These are phyloP conservation scores for Siniperca undulata DNA, from an alignment of 2,797 vertebrate genomes.

Conservation along the genomic window DNA sequence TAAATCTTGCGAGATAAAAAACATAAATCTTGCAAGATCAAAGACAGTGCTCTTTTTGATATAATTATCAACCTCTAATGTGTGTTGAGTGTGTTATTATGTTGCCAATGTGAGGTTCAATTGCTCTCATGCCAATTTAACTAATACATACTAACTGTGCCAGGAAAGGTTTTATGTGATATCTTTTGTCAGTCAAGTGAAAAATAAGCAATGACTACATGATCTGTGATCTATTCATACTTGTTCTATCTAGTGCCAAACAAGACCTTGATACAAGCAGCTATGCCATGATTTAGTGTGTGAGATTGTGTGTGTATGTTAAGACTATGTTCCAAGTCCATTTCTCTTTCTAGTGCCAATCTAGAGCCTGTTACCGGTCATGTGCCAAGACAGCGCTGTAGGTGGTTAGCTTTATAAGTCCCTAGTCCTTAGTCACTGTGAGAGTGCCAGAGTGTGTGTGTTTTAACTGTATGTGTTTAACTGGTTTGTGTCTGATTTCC, in stretches of 20 bases:
- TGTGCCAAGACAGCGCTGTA: constrained; percentile 59
- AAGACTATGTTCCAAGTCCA: constrained; percentile 59
- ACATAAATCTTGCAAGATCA: constrained; percentile 48
- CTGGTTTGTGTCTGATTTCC: constrained; percentile 11
- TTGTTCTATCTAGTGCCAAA: constrained; percentile 71
- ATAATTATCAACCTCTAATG: constrained; percentile 58
- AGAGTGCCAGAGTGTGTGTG: constrained; percentile 31
- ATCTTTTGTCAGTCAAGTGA: constrained; percentile 70
- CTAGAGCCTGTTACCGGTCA: constrained; percentile 47
- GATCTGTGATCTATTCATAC: constrained; percentile 71
- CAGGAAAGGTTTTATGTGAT: constrained; percentile 62
- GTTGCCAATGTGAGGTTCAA: constrained; percentile 48
- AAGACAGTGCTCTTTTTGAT: constrained; percentile 52
- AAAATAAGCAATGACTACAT: constrained; percentile 71
- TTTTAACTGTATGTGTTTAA: neutral
- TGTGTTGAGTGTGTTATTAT: constrained; percentile 47
- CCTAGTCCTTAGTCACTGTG: constrained; percentile 37
- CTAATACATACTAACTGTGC: constrained; percentile 33
- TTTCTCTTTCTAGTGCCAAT: constrained; percentile 56
- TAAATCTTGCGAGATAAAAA: constrained; percentile 44
- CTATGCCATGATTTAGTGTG: constrained; percentile 63
- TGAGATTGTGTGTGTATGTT: constrained; percentile 46
- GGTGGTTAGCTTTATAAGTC: constrained; percentile 60
- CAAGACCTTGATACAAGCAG: constrained; percentile 49
- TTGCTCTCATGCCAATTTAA: constrained; percentile 64